These are phyloP conservation scores for Scarus forsteni DNA, from an alignment of 2,797 vertebrate species.

Conservation along the genomic window DNA sequence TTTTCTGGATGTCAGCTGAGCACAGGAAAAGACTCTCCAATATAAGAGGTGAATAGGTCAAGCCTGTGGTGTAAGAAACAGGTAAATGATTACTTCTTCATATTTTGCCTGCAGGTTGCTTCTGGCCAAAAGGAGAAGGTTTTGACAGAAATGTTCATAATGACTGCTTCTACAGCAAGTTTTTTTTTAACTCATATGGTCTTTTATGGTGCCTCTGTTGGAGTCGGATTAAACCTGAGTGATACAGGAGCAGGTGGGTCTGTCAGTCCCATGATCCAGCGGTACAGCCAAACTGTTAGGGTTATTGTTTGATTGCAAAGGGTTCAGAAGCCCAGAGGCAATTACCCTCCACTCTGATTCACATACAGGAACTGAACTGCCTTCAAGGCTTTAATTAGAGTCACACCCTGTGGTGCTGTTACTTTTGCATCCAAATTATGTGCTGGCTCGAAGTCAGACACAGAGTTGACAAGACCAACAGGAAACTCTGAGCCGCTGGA, in stretches of 20 bases:
- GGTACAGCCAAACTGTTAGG: not conserved
- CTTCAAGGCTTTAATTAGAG: slow-evolving; percentile 11
- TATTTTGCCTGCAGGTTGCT: not conserved
- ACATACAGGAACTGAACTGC: not conserved
- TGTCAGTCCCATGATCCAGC: not conserved
- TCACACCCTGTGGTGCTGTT: slow-evolving; percentile 3
- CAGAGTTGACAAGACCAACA: not conserved
- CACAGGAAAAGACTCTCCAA: too few species aligned
- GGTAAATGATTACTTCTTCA: not conserved
- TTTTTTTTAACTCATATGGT: not conserved
- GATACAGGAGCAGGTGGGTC: not conserved
- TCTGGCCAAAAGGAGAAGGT: not conserved
- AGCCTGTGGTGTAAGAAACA: not conserved
- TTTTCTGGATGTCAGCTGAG: not conserved
- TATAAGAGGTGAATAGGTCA: not conserved
- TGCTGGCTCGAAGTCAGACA: not conserved
- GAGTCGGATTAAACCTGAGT: not conserved
- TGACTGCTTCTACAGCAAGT: not conserved
- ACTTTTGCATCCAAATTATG: slow-evolving; percentile 4
- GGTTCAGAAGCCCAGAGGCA: not conserved
- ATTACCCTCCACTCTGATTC: not conserved
- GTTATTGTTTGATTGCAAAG: slow-evolving; percentile 1
- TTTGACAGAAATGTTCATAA: not conserved
- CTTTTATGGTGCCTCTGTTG: not conserved
- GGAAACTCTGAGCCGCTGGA: not conserved